Evolutionary conservation across 1,140 invertebrate species (phyloP).

Genomic region (Bombus impatiens): DNA sequence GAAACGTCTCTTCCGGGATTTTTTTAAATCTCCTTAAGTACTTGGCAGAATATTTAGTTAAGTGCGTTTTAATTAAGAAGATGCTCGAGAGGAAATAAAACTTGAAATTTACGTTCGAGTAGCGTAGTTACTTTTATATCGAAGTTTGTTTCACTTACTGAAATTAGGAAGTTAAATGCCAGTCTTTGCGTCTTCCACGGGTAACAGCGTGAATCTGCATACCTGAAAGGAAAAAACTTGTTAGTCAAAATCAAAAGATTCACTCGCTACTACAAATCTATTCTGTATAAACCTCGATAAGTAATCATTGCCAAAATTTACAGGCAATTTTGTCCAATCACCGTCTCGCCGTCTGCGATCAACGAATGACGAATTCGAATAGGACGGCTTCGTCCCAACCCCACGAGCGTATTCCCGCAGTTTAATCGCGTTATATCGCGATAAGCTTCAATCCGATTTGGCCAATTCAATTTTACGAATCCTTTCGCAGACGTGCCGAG

Average conservation of each 20-base stretch:
- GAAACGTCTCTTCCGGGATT: background rate
- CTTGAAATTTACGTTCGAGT: background rate
- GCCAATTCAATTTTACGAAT: conserved; percentile 59
- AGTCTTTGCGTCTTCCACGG: too few species aligned
- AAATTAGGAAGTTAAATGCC: background rate
- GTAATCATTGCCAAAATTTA: background rate
- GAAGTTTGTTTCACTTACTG: background rate
- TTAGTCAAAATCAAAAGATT: background rate
- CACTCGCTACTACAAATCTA: background rate
- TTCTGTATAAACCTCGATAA: background rate
- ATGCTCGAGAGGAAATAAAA: background rate
- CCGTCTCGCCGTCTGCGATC: too few species aligned
- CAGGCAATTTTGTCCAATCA: background rate
- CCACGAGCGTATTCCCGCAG: conserved; percentile 26
- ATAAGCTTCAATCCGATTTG: conserved; percentile 58
- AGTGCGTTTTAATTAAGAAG: background rate
- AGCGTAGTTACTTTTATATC: too few species aligned
- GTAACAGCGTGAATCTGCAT: too few species aligned
- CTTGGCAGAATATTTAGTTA: background rate
- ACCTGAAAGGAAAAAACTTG: too few species aligned
- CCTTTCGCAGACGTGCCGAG: conserved; percentile 30
- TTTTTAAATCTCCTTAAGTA: background rate
- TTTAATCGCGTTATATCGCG: conserved; percentile 59
- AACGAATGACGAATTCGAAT: conserved; percentile 46
- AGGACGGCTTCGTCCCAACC: conserved; percentile 31